Conservation (phyloP, 2,797 vertebrate genomes). For the Xyrichtys novacula region DNA sequence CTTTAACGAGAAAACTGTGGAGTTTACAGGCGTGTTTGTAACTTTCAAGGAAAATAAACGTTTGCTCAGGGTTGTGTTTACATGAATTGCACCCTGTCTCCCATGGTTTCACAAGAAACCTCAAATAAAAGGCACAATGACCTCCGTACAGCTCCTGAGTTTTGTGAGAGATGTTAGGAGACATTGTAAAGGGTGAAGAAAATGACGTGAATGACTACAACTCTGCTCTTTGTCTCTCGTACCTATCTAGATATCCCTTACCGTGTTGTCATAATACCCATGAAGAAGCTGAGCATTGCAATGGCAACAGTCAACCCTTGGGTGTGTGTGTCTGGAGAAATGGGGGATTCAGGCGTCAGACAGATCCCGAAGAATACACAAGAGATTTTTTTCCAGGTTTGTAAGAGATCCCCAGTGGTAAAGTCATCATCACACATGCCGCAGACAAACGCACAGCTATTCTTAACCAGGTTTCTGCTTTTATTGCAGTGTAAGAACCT, state of each 20-base stretch:
- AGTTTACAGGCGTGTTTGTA: constrained; percentile 19
- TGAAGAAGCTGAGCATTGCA: constrained; percentile 96
- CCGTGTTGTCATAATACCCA: constrained; percentile 94
- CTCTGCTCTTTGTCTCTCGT: not conserved
- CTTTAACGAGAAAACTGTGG: not conserved
- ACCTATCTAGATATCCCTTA: constrained; percentile 91
- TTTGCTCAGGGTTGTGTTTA: not conserved
- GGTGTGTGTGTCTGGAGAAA: constrained; percentile 96
- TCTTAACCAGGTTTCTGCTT: constrained; percentile 40
- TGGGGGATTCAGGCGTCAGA: constrained; percentile 94
- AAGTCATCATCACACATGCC: not conserved
- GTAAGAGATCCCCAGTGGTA: constrained; percentile 32
- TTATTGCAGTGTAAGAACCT: constrained; percentile 93
- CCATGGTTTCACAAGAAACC: constrained; percentile 10
- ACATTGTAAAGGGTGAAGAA: not conserved
- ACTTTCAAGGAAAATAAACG: not conserved
- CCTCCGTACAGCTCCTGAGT: not conserved
- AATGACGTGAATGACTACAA: constrained; percentile 5
- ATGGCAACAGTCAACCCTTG: constrained; percentile 97
- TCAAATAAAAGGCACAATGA: not conserved
- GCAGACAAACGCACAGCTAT: not conserved
- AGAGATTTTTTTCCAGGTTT: constrained; percentile 97
- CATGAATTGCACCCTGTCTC: not conserved
- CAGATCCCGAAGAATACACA: constrained; percentile 96
- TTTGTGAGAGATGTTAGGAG: not conserved